Evolutionary conservation across 2,113 vertebrate genomes (phyloP).

Genomic region (Pogonocichla stellata): DNA sequence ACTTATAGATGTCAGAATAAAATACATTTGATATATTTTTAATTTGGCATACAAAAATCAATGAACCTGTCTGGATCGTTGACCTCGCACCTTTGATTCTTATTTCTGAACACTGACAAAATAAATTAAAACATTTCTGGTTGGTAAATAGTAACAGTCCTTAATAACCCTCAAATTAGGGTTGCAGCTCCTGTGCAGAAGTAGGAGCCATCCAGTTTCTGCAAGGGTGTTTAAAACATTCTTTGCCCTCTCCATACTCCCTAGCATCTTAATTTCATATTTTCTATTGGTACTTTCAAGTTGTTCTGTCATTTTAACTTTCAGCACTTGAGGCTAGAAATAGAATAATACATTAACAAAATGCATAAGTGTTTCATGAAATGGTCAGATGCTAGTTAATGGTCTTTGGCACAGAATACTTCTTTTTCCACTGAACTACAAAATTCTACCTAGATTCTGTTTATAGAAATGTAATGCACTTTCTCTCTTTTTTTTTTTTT

Average conservation of each 20-base stretch:
- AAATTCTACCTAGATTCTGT: conserved; percentile 65
- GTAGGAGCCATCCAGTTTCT: neutral
- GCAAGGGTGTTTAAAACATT: conserved; percentile 38
- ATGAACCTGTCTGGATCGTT: neutral
- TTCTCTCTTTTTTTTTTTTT: neutral
- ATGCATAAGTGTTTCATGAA: conserved; percentile 39
- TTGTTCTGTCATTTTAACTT: conserved; percentile 59
- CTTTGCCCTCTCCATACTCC: conserved; percentile 1
- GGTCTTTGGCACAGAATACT: conserved; percentile 30
- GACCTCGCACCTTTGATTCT: neutral
- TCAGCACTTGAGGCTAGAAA: conserved; percentile 44
- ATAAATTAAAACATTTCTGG: conserved; percentile 20
- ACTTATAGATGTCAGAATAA: neutral
- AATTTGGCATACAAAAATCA: conserved; percentile 13
- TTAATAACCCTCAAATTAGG: neutral
- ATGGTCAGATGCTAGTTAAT: conserved; percentile 17
- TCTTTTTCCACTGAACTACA: conserved; percentile 12
- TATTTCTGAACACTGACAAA: neutral
- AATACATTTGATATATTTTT: conserved; percentile 8
- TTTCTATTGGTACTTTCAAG: conserved; percentile 48
- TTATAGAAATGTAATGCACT: conserved; percentile 63
- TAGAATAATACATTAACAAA: conserved; percentile 50
- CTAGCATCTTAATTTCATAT: conserved; percentile 44
- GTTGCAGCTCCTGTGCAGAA: neutral
- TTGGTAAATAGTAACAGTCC: neutral